Evolutionary conservation across 2,797 vertebrate species (phyloP), one percentile per base, ranked within the genome.

Genomic region (Potorous gilbertii): DNA sequence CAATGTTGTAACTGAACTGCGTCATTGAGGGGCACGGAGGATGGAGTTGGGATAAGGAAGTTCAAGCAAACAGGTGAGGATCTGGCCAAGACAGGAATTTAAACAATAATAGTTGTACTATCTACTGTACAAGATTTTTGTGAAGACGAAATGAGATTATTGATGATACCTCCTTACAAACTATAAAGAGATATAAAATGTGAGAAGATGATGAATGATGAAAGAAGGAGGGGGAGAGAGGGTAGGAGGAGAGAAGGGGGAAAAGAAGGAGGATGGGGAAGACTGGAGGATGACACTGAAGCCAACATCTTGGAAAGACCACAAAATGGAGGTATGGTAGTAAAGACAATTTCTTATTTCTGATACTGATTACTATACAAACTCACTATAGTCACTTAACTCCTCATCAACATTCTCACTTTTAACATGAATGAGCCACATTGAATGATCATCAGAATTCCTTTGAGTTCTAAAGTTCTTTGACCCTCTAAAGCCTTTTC

Each of bases 161-260:
- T 66, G 66, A 40, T 40, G 66, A 74, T n/a, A 74, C 34, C 14
- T 34, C 62, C 34, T n/a, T 16, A 9, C 16, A n/a, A 66, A 14
- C 34, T 66, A 66, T 16, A 1, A 16, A 28, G 62, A n/a, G 12
- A 74, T 74, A 74, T 74, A 74, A 40, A 74, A 40, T 74, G 62
- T 74, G 14, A 74, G 12, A 34, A 9, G 12, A 12, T 5, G 34
- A 40, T 21, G 5, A n/a, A n/a, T 34, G 34, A n/a, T 40, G 66
- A n/a, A 14, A 13, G 40, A 21, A 21, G 16, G 40, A 5, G 18
- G 16, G 21, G 66, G n/a, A 9, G 62, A n/a, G 1, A 66, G 34
- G 0, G 34, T 14, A n/a, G 5, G 2, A 3, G 1, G 34, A n/a
- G 62, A 66, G 31, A 34, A 66, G 5, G 10, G 14, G 13, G 0